phyloP scores from a whole-genome alignment of 2,797 vertebrate species.

The Pithecia hirsuta region DNA sequence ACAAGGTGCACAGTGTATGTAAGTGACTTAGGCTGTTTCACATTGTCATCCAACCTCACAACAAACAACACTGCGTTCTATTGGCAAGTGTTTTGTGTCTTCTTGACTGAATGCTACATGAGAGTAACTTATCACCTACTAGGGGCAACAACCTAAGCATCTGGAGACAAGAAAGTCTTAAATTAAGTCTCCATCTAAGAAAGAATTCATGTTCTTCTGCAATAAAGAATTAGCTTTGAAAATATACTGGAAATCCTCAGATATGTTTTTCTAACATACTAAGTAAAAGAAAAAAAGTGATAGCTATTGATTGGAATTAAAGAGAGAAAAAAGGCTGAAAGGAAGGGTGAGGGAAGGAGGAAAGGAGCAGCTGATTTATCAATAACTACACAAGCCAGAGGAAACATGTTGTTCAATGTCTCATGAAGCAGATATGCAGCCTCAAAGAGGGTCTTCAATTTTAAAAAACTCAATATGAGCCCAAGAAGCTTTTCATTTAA shows the following conservation, averaged over 20 bases:
- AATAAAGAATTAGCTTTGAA: slow-evolving; percentile 16
- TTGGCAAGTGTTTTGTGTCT: neutral
- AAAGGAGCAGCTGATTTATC: neutral
- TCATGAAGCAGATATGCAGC: neutral
- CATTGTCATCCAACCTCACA: neutral
- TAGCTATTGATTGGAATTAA: neutral
- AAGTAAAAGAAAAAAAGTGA: neutral
- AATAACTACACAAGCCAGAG: neutral
- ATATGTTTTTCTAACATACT: neutral
- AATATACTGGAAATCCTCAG: neutral
- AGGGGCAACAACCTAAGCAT: neutral
- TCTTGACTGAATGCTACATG: neutral
- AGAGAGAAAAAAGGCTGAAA: neutral
- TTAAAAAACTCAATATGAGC: neutral
- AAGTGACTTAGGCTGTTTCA: neutral
- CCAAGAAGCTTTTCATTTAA: neutral
- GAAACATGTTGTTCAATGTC: neutral
- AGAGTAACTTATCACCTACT: neutral
- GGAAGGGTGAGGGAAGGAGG: rapidly evolving
- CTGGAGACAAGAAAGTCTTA: neutral
- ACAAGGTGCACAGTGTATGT: neutral
- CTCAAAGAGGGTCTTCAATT: neutral
- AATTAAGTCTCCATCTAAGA: neutral
- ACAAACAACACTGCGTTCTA: neutral
- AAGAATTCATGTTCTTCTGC: neutral